phyloP scores from a whole-genome alignment of 2,888 invertebrate genomes.

The Sminthurides aquaticus region DNA sequence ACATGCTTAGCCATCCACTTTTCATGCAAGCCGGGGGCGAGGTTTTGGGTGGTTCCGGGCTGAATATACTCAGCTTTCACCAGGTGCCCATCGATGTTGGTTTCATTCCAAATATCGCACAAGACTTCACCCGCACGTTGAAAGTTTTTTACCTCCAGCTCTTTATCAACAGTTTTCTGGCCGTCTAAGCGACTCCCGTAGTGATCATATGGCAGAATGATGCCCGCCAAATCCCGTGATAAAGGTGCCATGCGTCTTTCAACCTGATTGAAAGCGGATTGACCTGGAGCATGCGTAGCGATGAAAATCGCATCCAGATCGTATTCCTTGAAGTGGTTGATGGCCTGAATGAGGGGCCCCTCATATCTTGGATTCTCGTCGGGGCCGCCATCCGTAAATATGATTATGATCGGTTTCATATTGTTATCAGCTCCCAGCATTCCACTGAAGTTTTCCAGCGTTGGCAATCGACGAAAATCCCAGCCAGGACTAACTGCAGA shows the following conservation, averaged over 20 bases:
- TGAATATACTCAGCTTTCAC: background rate
- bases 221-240: background rate
- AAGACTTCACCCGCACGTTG: background rate
- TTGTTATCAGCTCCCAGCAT: too few relatives aligned
- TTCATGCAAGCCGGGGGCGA: too few relatives aligned
- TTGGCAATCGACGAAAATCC: background rate
- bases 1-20: background rate
- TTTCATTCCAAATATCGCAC: background rate
- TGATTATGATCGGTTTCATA: background rate
- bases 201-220: background rate
- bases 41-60: too few relatives aligned
- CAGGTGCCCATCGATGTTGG: background rate
- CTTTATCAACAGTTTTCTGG: background rate
- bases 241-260: conserved; percentile 1
- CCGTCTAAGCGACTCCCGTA: background rate
- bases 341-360: background rate
- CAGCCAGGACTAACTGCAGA: background rate
- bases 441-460: background rate
- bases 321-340: background rate
- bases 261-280: conserved; percentile 1
- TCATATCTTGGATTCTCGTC: background rate
- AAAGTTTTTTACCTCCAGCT: background rate
- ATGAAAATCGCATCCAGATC: conserved; percentile 5
- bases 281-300: background rate
- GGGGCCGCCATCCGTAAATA: background rate